Percentiles rank a stretch among this genome's conserved stretches.
Conservation (phyloP, 2,888 invertebrate genomes). For the Leptothorax acervorum region DNA sequence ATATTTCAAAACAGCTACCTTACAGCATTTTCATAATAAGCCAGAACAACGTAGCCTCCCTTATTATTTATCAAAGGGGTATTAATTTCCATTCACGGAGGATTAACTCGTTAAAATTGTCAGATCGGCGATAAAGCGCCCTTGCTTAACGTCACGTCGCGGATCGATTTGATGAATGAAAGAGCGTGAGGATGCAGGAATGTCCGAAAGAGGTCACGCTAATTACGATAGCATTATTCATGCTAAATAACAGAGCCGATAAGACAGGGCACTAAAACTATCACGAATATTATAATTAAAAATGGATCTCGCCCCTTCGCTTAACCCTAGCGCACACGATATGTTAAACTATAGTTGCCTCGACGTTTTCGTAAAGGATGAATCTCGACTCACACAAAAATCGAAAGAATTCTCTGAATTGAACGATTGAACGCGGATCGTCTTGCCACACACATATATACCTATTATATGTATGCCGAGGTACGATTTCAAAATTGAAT, state of each 20-base stretch:
- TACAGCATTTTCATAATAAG: neutral
- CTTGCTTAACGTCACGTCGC: slow-evolving; percentile 44
- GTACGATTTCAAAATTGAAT: neutral
- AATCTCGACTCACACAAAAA: neutral
- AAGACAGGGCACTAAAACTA: slow-evolving; percentile 32
- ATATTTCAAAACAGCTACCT: neutral
- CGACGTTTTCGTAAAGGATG: neutral
- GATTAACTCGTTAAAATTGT: slow-evolving; percentile 50
- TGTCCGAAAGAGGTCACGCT: slow-evolving; percentile 46
- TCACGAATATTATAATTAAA: slow-evolving; percentile 42
- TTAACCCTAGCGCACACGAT: neutral
- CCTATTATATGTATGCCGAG: neutral
- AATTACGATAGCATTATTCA: slow-evolving; percentile 46
- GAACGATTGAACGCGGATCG: neutral
- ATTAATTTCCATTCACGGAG: slow-evolving; percentile 28
- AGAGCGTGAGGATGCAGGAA: slow-evolving; percentile 47
- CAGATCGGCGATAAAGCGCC: slow-evolving; percentile 46
- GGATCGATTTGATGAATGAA: slow-evolving; percentile 54
- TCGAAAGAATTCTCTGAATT: neutral
- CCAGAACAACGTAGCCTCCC: neutral
- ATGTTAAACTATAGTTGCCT: neutral
- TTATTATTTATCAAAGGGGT: slow-evolving; percentile 7
- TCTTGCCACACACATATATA: neutral
- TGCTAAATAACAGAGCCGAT: slow-evolving; percentile 31
- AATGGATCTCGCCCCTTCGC: neutral